Evolutionary conservation across 2,797 vertebrate genomes (phyloP).

Genomic region (Etheostoma nigrum): DNA sequence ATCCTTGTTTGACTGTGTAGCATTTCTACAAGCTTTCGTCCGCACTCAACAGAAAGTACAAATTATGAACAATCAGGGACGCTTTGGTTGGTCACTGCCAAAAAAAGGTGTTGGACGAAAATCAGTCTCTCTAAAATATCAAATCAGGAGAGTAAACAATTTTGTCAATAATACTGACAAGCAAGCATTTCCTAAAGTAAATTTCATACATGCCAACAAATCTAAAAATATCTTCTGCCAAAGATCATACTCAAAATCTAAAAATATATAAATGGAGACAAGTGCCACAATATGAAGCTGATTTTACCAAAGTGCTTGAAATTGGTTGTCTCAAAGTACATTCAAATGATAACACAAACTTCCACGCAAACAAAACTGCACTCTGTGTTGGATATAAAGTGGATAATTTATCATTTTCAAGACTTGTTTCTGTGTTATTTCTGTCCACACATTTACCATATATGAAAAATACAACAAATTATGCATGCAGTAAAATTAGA

Average conservation of each 20-base stretch:
- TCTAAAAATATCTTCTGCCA: conserved; percentile 17
- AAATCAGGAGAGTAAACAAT: conserved; percentile 20
- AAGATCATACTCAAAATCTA: conserved; percentile 15
- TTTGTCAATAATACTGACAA: conserved; percentile 18
- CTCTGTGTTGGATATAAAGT: not conserved
- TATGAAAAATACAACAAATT: not conserved
- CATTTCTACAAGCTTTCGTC: conserved; percentile 32
- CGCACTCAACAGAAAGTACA: conserved; percentile 19
- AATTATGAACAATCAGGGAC: conserved; percentile 25
- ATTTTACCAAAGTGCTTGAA: conserved; percentile 3
- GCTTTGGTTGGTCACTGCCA: conserved; percentile 35
- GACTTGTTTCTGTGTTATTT: not conserved
- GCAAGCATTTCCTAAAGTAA: conserved; percentile 6
- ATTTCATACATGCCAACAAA: conserved; percentile 10
- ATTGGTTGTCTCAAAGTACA: not conserved
- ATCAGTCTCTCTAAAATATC: conserved; percentile 9
- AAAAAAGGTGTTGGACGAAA: not conserved
- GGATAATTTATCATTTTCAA: not conserved
- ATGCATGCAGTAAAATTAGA: not conserved
- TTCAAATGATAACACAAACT: not conserved
- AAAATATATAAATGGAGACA: conserved; percentile 28
- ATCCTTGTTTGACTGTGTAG: conserved; percentile 28
- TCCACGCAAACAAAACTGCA: not conserved
- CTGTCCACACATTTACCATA: not conserved
- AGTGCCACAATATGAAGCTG: not conserved